Base-by-base conservation (phyloP, 2,888 invertebrate genomes). In the Drosophila emarginata region DNA sequence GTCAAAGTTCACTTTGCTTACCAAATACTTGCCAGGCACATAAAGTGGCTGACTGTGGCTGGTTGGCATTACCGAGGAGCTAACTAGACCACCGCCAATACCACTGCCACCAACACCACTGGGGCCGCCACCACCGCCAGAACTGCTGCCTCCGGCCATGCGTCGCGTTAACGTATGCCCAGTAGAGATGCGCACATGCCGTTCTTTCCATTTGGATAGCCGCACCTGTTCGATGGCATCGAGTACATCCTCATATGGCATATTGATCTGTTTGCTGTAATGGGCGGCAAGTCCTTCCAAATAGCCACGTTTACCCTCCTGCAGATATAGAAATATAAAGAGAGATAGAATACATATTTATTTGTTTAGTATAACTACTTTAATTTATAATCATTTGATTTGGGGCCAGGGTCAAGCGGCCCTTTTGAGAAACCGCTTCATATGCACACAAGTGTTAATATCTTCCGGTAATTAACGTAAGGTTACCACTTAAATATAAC, bases 1-100 rank as follows among this genome's bases (percentile, higher is more conserved):
- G 72, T 77, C 78, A 76, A 70, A 66, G 73, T 70, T 74, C 76
- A 67, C 67, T 64, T 58, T 64, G 93, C 95, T 95, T 93, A 97
- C 97, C 94, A 96, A 96, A 93, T 97, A 97, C 93, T 97, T 97
- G 91, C 97, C 97, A 88, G 97, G 97, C 90, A 96, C 96, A 93
- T 97, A 97, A 91, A 97, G 95, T 73, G 96, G 96, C 92, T 96
- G 96, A 75, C 96, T 96, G 92, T 95, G 95, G 88, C 96, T 96
- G 72, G 95, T 95, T 78, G 96, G 95, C 90, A 96, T 93, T 87
- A 93, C 93, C 87, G 94, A 94, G 89, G 82, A 89, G 67, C 89
- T 74, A 14, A 83, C 74, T 61, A 86, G 72, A 0, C 79, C 76
- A 5, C 76, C 79, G 54, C 90, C 89, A n/a, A 40, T 15, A 32